phyloP scores from a whole-genome alignment of 2,113 vertebrate genomes.

The Gallinago undulata region DNA sequence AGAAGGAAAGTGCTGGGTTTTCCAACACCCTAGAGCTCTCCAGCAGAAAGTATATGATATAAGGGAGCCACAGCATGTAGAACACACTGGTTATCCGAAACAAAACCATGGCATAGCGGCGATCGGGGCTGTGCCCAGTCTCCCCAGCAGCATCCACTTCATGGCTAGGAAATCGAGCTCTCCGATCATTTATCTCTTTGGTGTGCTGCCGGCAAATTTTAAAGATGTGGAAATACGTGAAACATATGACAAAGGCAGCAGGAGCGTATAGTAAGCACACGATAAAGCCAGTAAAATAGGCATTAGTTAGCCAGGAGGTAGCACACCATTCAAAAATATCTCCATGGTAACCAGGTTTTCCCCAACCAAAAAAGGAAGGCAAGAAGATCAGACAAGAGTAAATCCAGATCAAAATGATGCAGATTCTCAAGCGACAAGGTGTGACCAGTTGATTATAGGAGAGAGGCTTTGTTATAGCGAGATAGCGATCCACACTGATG shows the following conservation, averaged over 20 bases:
- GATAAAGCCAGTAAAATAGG: constrained; percentile 95
- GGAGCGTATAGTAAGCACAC: constrained; percentile 96
- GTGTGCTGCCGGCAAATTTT: constrained; percentile 98
- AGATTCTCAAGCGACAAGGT: constrained; percentile 91
- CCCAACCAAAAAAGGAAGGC: constrained; percentile 98
- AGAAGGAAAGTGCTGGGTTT: constrained; percentile 90
- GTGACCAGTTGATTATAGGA: constrained; percentile 98
- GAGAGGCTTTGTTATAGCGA: constrained; percentile 96
- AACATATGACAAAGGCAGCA: constrained; percentile 94
- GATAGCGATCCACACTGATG: constrained; percentile 96
- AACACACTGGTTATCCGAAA: constrained; percentile 98
- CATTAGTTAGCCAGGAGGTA: constrained; percentile 94
- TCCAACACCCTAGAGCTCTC: constrained; percentile 94
- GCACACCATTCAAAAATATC: constrained; percentile 99
- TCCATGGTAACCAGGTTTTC: constrained; percentile 98
- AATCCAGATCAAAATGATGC: constrained; percentile 94
- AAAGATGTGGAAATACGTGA: constrained; percentile 99
- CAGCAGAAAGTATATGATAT: constrained; percentile 96
- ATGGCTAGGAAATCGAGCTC: constrained; percentile 93
- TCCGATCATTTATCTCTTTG: constrained; percentile 93
- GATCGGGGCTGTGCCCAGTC: constrained; percentile 86
- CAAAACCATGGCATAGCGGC: constrained; percentile 94
- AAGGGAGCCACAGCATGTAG: constrained; percentile 97
- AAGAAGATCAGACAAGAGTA: constrained; percentile 94
- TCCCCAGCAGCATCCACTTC: constrained; percentile 88